Conservation (phyloP, 2,888 invertebrate species). For the Drosophila rubida region DNA sequence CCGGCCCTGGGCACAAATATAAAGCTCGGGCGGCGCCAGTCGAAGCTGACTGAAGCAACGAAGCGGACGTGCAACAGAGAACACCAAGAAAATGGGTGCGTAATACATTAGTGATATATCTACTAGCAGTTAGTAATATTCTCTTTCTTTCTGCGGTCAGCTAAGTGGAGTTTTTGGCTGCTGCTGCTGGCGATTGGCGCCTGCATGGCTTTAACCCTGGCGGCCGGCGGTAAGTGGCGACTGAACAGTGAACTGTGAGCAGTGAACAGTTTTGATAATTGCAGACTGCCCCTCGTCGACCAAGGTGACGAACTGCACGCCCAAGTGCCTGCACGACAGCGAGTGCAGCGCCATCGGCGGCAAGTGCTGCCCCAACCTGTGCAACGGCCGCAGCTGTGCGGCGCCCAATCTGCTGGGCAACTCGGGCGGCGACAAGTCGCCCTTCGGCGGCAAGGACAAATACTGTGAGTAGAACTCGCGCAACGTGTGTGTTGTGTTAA, state of each 20-base stretch:
- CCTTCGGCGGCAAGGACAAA: conserved; percentile 85
- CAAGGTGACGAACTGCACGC: conserved; percentile 88
- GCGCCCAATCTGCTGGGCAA: conserved; percentile 84
- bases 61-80: conserved; percentile 51
- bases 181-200: conserved; percentile 55
- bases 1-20: conserved; percentile 49
- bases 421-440: conserved; percentile 67
- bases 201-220: conserved; percentile 57
- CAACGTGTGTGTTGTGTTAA: neutral
- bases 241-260: no score
- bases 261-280: no score
- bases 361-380: conserved; percentile 90
- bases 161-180: conserved; percentile 49
- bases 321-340: conserved; percentile 88
- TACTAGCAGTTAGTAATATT: neutral
- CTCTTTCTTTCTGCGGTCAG: conserved; percentile 30
- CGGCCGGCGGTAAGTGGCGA: conserved; percentile 74
- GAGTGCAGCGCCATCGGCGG: conserved; percentile 88
- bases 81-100: conserved; percentile 42
- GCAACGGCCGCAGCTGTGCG: conserved; percentile 89
- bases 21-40: conserved; percentile 63
- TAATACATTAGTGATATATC: conserved; percentile 8
- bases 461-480: conserved; percentile 82
- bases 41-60: conserved; percentile 47
- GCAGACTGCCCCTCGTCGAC: conserved; percentile 88